Percentiles rank a stretch among this genome's conserved stretches.
These are phyloP conservation scores for Pyrocephalus nanus DNA, from an alignment of 2,797 vertebrate species.

Conservation along the genomic window DNA sequence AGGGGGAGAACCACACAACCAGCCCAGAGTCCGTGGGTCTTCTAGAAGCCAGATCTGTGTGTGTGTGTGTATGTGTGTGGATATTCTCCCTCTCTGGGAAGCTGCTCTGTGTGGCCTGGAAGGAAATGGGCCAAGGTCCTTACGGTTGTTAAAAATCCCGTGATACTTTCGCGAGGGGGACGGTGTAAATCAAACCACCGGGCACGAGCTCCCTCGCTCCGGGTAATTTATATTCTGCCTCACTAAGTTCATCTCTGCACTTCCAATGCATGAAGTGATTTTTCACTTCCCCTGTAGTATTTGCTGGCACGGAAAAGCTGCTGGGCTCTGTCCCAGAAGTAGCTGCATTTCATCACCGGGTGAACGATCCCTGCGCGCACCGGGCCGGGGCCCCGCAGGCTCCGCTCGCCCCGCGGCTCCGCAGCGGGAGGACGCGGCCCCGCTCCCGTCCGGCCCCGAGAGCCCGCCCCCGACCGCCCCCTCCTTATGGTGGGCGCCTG, in stretches of 20 bases:
- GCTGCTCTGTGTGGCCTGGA: neutral
- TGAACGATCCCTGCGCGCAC: conserved; percentile 1
- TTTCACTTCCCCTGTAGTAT: conserved; percentile 67
- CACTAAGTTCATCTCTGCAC: conserved; percentile 62
- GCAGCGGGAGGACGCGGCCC: neutral
- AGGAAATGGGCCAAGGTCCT: conserved; percentile 54
- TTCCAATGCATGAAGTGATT: conserved; percentile 58
- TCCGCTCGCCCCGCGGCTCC: neutral
- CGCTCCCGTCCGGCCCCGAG: neutral
- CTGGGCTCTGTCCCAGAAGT: conserved; percentile 65
- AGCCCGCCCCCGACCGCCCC: neutral
- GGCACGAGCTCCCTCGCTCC: conserved; percentile 15
- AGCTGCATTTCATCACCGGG: conserved; percentile 60
- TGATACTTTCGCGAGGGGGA: conserved; percentile 30
- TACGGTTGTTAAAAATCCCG: conserved; percentile 20
- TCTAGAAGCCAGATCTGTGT: neutral
- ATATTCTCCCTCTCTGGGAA: neutral
- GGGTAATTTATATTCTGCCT: conserved; percentile 67
- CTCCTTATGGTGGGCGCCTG: neutral
- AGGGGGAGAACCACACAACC: neutral
- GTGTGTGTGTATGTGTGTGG: too few relatives aligned
- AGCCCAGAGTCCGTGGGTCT: fast-evolving
- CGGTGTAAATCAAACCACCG: conserved; percentile 56
- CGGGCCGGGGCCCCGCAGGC: neutral
- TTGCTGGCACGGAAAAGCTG: conserved; percentile 61